Conservation (phyloP, 2,797 vertebrate genomes). For the Schizopygopsis malacanthus region DNA sequence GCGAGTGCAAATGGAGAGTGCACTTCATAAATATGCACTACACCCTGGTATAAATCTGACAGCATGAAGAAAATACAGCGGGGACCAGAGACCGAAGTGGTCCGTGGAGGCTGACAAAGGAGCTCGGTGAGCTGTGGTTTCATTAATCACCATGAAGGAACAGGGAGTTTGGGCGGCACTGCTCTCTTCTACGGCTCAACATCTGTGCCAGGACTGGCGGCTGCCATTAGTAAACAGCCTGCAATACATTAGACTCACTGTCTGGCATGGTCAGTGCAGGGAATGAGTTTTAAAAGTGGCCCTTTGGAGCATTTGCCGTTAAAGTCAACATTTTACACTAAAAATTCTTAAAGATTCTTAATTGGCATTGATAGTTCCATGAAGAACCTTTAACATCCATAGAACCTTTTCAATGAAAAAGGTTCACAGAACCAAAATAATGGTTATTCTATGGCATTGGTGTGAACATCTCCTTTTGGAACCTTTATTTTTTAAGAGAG, state of each 20-base stretch:
- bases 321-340: neutral
- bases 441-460: neutral
- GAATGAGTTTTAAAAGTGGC: constrained; percentile 35
- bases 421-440: neutral
- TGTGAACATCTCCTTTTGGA: neutral
- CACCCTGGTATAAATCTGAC: constrained; percentile 56
- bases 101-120: constrained; percentile 58
- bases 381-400: neutral
- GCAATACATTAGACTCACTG: constrained; percentile 50
- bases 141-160: constrained; percentile 63
- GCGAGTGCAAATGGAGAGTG: constrained; percentile 50
- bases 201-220: constrained; percentile 61
- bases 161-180: constrained; percentile 53
- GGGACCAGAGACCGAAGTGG: constrained; percentile 50
- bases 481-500: neutral
- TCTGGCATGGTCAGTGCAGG: constrained; percentile 48
- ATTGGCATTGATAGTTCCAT: neutral
- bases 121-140: constrained; percentile 51
- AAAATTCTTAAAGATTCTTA: neutral
- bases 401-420: neutral
- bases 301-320: constrained; percentile 4
- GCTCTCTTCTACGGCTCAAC: constrained; percentile 50
- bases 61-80: constrained; percentile 56
- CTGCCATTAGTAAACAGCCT: constrained; percentile 54
- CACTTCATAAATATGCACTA: constrained; percentile 59